Percentiles rank a stretch among this genome's conserved stretches.
phyloP scores from a whole-genome alignment of 1,140 invertebrate species.

The Tribolium castaneum region DNA sequence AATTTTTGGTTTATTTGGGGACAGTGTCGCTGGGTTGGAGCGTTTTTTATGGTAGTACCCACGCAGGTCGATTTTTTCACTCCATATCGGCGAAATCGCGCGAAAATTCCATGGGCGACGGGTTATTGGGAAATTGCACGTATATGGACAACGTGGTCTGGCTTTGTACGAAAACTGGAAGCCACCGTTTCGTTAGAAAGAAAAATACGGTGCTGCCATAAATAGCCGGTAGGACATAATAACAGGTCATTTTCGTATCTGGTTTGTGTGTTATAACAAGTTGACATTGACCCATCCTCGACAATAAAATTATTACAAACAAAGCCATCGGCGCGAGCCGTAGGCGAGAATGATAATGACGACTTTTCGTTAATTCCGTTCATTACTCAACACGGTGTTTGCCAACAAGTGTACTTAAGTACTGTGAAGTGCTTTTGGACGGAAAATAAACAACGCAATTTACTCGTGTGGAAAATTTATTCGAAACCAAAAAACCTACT shows the following conservation, averaged over 20 bases:
- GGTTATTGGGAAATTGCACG: slow-evolving; percentile 5
- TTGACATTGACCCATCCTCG: slow-evolving; percentile 23
- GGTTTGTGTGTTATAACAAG: slow-evolving; percentile 14
- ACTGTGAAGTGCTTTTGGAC: neutral
- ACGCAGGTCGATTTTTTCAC: neutral
- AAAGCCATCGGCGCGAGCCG: slow-evolving; percentile 1
- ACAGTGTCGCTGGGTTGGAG: neutral
- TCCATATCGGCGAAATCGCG: slow-evolving; percentile 1
- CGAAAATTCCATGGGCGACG: slow-evolving; percentile 26
- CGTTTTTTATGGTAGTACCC: neutral
- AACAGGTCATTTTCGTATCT: slow-evolving; percentile 18
- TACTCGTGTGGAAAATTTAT: neutral
- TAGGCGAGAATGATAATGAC: slow-evolving; percentile 12
- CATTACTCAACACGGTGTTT: neutral
- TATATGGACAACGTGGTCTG: neutral
- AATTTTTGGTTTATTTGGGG: neutral
- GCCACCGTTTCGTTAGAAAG: neutral
- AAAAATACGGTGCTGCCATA: neutral
- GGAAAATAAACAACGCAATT: neutral
- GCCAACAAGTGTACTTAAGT: neutral
- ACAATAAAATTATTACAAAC: slow-evolving; percentile 24
- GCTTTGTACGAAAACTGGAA: neutral
- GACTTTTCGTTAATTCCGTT: neutral
- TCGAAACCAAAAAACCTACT: neutral
- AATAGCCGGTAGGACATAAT: neutral